phyloP scores from a whole-genome alignment of 2,797 vertebrate species.

The Eurystomus glaucurus region DNA sequence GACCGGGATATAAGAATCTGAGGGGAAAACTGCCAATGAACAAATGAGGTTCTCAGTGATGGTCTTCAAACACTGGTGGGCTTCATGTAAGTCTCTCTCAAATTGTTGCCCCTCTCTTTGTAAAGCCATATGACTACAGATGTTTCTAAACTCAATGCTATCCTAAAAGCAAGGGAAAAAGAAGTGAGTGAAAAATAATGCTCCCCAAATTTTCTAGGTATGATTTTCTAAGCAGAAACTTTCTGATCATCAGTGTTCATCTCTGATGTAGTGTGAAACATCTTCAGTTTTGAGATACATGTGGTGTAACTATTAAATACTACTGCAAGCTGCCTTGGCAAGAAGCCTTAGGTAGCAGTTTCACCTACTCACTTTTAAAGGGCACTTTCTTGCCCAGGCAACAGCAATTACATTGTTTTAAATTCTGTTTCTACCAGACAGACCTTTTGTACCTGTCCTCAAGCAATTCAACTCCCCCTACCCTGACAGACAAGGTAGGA shows the following conservation, averaged over 20 bases:
- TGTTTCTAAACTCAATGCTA: constrained; percentile 81
- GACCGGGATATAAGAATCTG: constrained; percentile 23
- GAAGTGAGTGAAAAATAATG: not conserved
- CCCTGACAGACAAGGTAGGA: not conserved
- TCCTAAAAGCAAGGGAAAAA: constrained; percentile 59
- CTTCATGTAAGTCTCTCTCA: constrained; percentile 72
- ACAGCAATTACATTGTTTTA: not conserved
- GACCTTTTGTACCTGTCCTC: not conserved
- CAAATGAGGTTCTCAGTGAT: constrained; percentile 72
- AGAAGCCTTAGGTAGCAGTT: not conserved
- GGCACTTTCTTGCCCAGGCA: not conserved
- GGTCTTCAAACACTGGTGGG: constrained; percentile 71
- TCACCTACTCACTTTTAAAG: not conserved
- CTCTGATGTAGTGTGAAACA: not conserved
- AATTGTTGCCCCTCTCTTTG: constrained; percentile 75
- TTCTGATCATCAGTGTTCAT: not conserved
- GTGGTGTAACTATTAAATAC: not conserved
- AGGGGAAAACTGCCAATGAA: constrained; percentile 60
- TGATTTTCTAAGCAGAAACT: constrained; percentile 12
- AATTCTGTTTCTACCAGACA: not conserved
- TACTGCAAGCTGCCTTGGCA: not conserved
- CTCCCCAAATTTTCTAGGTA: not conserved
- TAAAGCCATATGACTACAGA: constrained; percentile 73
- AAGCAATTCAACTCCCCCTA: not conserved
- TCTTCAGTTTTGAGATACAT: not conserved